Evolutionary conservation across 2,113 vertebrate species (phyloP).

Genomic region (Anolis sagrei): DNA sequence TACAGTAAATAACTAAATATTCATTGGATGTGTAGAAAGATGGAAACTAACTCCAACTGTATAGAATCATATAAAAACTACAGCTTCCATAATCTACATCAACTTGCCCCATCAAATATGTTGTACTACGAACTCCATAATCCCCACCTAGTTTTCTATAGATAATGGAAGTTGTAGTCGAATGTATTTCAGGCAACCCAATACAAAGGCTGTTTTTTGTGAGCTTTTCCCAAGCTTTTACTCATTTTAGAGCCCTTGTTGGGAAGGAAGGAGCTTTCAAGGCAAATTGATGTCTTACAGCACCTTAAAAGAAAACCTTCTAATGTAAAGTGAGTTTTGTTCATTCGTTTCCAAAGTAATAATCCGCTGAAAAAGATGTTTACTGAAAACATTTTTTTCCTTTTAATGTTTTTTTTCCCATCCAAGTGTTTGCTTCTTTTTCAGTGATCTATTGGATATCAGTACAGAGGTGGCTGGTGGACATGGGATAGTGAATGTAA

Average conservation of each 20-base stretch:
- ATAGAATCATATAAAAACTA: not conserved
- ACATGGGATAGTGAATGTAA: too few species aligned
- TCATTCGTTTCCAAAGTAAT: not conserved
- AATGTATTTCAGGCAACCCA: too few species aligned
- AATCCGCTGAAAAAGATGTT: not conserved
- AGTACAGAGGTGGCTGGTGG: too few species aligned
- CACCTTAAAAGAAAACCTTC: not conserved
- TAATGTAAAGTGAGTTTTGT: not conserved
- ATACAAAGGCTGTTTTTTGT: too few species aligned
- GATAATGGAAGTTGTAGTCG: too few species aligned
- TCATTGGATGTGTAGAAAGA: not conserved
- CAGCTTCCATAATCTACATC: too few species aligned
- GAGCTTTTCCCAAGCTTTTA: not conserved
- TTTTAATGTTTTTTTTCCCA: conserved; percentile 5
- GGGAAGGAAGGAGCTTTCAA: not conserved
- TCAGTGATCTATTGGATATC: not conserved
- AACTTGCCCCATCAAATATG: too few species aligned
- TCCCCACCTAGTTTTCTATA: too few species aligned
- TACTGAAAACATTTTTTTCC: not conserved
- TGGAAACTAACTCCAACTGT: not conserved
- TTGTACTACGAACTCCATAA: too few species aligned
- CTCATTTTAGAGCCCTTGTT: not conserved
- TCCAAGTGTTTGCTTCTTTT: conserved; percentile 14
- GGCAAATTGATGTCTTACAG: not conserved
- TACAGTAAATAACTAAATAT: too few species aligned